Percentiles rank a stretch among this genome's conserved stretches.
Conservation (phyloP, 2,797 vertebrate species). For the Argentina silus region DNA sequence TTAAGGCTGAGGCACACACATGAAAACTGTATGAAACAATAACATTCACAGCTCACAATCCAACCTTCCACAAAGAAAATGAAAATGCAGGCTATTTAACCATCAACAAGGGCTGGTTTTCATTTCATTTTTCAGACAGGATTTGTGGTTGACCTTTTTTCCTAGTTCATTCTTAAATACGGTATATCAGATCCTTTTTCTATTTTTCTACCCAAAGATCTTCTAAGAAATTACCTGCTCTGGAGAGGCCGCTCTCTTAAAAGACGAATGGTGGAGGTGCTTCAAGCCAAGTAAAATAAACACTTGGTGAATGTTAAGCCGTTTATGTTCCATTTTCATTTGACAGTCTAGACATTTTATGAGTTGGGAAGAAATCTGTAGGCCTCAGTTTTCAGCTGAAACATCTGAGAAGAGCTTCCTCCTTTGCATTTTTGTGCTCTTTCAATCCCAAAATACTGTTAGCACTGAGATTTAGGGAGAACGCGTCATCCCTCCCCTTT, state of each 20-base stretch:
- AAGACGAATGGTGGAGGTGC: constrained; percentile 70
- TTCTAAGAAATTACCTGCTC: constrained; percentile 67
- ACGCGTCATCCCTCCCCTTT: background rate
- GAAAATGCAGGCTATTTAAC: background rate
- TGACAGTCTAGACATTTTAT: constrained; percentile 77
- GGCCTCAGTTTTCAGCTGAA: constrained; percentile 49
- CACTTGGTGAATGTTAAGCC: constrained; percentile 69
- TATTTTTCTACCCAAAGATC: constrained; percentile 52
- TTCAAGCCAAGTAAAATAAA: constrained; percentile 80
- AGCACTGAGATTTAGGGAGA: constrained; percentile 16
- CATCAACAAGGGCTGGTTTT: constrained; percentile 49
- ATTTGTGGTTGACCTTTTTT: constrained; percentile 8
- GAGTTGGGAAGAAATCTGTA: constrained; percentile 60
- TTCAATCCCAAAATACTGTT: constrained; percentile 26
- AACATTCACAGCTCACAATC: background rate
- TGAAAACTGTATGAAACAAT: background rate
- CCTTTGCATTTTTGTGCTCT: constrained; percentile 29
- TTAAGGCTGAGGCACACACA: background rate
- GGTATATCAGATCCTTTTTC: constrained; percentile 38
- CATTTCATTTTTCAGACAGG: constrained; percentile 9
- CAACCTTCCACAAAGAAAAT: background rate
- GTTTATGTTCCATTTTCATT: constrained; percentile 74
- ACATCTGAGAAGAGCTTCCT: constrained; percentile 43
- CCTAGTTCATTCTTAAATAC: constrained; percentile 26
- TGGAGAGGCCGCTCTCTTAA: constrained; percentile 56